Conservation (phyloP, 2,888 invertebrate species). For the Sphaerophoria taeniata region DNA sequence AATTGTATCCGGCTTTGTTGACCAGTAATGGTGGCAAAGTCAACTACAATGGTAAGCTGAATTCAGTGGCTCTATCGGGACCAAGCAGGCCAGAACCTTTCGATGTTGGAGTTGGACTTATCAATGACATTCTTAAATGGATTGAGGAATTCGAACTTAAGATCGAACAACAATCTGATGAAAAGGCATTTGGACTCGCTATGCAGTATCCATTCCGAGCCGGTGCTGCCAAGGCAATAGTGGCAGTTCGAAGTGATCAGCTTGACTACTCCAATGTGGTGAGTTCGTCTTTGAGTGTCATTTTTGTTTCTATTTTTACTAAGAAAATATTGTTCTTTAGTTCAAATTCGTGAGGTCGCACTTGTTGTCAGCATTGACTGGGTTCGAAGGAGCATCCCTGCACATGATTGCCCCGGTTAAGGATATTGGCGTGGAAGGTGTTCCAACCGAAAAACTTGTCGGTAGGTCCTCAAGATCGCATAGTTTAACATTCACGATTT, state of each 20-base stretch:
- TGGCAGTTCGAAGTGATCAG: slow-evolving; percentile 86
- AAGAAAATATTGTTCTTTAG: slow-evolving; percentile 69
- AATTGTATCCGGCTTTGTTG: slow-evolving; percentile 85
- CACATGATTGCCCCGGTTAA: slow-evolving; percentile 86
- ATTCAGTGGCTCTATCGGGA: slow-evolving; percentile 79
- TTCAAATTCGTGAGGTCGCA: slow-evolving; percentile 78
- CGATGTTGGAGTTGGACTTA: slow-evolving; percentile 70
- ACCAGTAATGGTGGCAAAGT: slow-evolving; percentile 84
- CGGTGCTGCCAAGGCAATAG: slow-evolving; percentile 89
- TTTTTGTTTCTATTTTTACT: not conserved
- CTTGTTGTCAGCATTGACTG: slow-evolving; percentile 81
- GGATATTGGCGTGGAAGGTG: slow-evolving; percentile 84
- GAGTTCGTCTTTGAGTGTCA: slow-evolving; percentile 42
- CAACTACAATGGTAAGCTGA: slow-evolving; percentile 84
- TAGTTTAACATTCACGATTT: not conserved
- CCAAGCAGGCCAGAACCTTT: slow-evolving; percentile 77
- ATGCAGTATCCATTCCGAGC: slow-evolving; percentile 89
- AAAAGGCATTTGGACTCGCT: slow-evolving; percentile 86
- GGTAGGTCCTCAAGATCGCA: slow-evolving; percentile 76
- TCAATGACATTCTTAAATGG: slow-evolving; percentile 77
- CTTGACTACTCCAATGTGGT: slow-evolving; percentile 84
- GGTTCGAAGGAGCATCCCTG: slow-evolving; percentile 85
- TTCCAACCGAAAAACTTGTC: slow-evolving; percentile 80
- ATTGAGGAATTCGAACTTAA: slow-evolving; percentile 76
- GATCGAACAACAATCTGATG: slow-evolving; percentile 82